Evolutionary conservation across 1,140 invertebrate species (phyloP).

Genomic region (Meloidogyne floridensis): DNA sequence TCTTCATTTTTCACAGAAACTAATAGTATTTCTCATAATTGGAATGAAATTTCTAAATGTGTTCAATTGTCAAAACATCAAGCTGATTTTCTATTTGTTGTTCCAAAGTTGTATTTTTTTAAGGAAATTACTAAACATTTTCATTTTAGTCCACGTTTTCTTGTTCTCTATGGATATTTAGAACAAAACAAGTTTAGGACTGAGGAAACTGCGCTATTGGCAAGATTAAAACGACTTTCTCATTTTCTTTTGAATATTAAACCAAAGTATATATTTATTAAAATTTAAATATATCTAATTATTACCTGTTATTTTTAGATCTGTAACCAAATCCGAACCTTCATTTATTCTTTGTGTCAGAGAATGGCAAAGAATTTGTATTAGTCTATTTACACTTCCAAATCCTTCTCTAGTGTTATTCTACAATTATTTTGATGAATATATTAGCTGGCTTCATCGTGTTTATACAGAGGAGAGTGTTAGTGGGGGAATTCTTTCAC

Average conservation of each 20-base stretch:
- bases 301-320: conserved; percentile 24
- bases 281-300: neutral
- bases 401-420: neutral
- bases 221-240: conserved; percentile 23
- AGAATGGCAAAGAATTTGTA: conserved; percentile 43
- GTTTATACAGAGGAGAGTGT: conserved; percentile 40
- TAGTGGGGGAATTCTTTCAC: conserved; percentile 45
- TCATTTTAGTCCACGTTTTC: conserved; percentile 41
- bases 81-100: conserved; percentile 40
- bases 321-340: conserved; percentile 30
- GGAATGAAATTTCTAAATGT: conserved; percentile 49
- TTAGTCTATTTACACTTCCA: conserved; percentile 34
- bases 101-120: conserved; percentile 19
- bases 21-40: conserved; percentile 19
- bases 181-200: conserved; percentile 39
- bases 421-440: conserved; percentile 24
- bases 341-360: conserved; percentile 40
- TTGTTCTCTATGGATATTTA: conserved; percentile 44
- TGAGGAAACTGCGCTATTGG: conserved; percentile 10
- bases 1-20: conserved; percentile 1
- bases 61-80: conserved; percentile 24
- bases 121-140: neutral
- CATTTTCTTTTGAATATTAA: conserved; percentile 39
- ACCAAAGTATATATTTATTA: conserved; percentile 35
- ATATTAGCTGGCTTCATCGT: conserved; percentile 39